phyloP scores from a whole-genome alignment of 2,797 vertebrate species.

The Pantherophis vulpinus region DNA sequence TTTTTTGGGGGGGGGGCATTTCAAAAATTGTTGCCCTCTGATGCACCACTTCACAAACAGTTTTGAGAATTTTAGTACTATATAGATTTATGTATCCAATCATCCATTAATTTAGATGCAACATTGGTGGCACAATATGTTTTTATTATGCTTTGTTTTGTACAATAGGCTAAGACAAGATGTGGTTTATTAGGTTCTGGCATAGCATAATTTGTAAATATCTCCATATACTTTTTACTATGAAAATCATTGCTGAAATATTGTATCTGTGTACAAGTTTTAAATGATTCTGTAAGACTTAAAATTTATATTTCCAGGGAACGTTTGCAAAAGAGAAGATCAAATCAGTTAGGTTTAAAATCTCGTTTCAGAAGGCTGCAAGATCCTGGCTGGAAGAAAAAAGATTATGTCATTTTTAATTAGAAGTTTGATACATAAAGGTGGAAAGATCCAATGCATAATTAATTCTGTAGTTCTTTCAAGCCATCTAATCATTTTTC shows the following conservation, averaged over 20 bases:
- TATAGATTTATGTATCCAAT: background rate
- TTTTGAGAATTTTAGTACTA: background rate
- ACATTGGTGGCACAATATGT: background rate
- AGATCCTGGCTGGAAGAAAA: background rate
- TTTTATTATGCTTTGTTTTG: background rate
- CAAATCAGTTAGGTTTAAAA: constrained; percentile 6
- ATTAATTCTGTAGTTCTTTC: constrained; percentile 25
- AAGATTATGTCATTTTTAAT: background rate
- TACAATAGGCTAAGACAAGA: background rate
- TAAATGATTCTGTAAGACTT: background rate
- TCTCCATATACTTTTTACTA: background rate
- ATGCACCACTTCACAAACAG: background rate
- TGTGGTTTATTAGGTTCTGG: background rate
- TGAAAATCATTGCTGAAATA: background rate
- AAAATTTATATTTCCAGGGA: background rate
- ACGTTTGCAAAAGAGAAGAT: background rate
- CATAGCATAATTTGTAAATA: background rate
- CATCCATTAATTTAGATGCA: background rate
- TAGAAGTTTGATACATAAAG: rapidly evolving
- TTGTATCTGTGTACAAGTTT: background rate
- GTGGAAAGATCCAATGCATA: background rate
- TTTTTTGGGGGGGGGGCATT: background rate
- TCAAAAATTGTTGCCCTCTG: background rate
- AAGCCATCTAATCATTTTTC: constrained; percentile 27
- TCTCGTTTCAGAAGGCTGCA: background rate